Percentiles rank a stretch among this genome's conserved stretches.
Evolutionary conservation across 1,140 invertebrate species (phyloP).

Genomic region (Chrysopa pallens): DNA sequence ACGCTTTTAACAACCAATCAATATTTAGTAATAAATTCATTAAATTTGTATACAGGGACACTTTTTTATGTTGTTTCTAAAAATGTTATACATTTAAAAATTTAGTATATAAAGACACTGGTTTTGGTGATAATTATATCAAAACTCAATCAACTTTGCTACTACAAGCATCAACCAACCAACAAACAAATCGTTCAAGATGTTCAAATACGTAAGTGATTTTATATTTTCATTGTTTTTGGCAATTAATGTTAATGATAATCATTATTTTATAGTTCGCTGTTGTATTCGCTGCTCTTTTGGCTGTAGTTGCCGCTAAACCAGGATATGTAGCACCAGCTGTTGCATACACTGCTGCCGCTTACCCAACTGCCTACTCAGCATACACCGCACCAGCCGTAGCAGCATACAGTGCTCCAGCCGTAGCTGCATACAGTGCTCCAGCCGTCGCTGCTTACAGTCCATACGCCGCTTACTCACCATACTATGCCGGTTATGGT

Average conservation of each 20-base stretch:
- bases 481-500: not conserved
- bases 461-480: conserved; percentile 2
- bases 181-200: conserved; percentile 4
- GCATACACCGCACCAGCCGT: not conserved
- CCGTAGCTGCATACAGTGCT: conserved; percentile 14
- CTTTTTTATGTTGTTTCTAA: no score
- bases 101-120: no score
- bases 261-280: conserved; percentile 20
- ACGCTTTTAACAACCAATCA: no score
- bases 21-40: no score
- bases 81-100: no score
- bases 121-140: no score
- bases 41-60: no score
- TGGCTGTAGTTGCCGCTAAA: conserved; percentile 7
- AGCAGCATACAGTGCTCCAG: not conserved
- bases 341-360: not conserved
- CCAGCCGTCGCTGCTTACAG: conserved; percentile 19
- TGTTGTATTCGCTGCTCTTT: conserved; percentile 5
- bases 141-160: conserved; percentile 1
- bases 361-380: not conserved
- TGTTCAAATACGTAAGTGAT: conserved; percentile 15
- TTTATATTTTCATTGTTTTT: not conserved
- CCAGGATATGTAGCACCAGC: conserved; percentile 1
- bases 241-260: not conserved
- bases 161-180: conserved; percentile 2